These are phyloP conservation scores for Mechanitis mazaeus DNA, from an alignment of 2,888 invertebrate genomes.

Conservation along the genomic window DNA sequence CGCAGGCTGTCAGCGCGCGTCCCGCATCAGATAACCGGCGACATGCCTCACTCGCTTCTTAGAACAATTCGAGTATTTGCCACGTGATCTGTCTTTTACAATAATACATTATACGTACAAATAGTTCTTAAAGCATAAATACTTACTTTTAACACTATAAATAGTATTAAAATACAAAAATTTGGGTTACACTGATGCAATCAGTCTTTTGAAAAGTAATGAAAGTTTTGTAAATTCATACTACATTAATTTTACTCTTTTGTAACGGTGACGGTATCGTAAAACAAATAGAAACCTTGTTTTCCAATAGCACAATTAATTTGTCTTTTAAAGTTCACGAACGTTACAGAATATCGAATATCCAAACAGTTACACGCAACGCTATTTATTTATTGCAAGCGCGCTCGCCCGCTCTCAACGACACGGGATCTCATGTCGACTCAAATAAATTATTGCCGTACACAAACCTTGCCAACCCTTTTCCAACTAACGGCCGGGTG, in stretches of 20 bases:
- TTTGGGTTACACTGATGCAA: too few relatives aligned
- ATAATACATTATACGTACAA: neutral
- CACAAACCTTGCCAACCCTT: slow-evolving; percentile 38
- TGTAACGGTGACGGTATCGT: too few relatives aligned
- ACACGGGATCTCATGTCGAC: slow-evolving; percentile 56
- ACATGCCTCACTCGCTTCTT: slow-evolving; percentile 34
- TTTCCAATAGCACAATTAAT: slow-evolving; percentile 22
- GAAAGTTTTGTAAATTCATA: too few relatives aligned
- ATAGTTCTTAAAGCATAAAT: too few relatives aligned
- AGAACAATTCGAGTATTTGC: slow-evolving; percentile 39
- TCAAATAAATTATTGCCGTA: slow-evolving; percentile 55
- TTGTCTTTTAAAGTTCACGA: slow-evolving; percentile 46
- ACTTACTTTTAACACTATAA: too few relatives aligned
- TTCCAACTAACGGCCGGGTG: slow-evolving; percentile 33
- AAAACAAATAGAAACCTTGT: slow-evolving; percentile 14
- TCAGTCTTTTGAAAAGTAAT: too few relatives aligned
- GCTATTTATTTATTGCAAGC: slow-evolving; percentile 55
- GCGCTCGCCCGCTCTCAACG: slow-evolving; percentile 40
- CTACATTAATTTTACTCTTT: too few relatives aligned
- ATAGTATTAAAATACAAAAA: too few relatives aligned
- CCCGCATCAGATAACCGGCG: slow-evolving; percentile 52
- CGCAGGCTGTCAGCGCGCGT: slow-evolving; percentile 46
- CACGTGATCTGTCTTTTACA: slow-evolving; percentile 29
- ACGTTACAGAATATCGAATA: slow-evolving; percentile 54
- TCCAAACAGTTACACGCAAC: slow-evolving; percentile 47